Evolutionary conservation across 2,113 vertebrate genomes (phyloP), one percentile per base, ranked within the genome.

Genomic region (Chrysemys picta): DNA sequence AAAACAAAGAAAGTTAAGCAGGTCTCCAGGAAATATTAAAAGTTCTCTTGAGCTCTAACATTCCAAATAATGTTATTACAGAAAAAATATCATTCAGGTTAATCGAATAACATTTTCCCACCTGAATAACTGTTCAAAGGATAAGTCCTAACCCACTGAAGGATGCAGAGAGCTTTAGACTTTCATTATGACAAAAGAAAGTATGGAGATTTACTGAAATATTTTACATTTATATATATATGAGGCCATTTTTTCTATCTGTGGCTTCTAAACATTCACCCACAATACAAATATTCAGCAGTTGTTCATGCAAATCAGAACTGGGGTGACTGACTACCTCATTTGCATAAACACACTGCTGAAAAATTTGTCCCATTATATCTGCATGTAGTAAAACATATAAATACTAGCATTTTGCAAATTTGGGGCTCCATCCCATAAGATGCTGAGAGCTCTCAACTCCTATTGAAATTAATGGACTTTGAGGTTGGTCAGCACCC

Each of bases 1-100:
- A 93, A 95, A 94, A 4, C 89, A 93, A 92, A 93, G 81, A 90
- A 90, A 89, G 93, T 50, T 59, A 95, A 96, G 89, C 45, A 88
- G 72, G 82, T 89, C 65, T 82, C 82, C 45, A 83, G 72, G 93
- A 42, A 9, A 49, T 59, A 97, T 92, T 94, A 90, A 96, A 76
- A 94, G 80, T 45, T 94, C 78, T 87, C 89, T 94, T 92, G 79
- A 84, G 42, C 7, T 89, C 76, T 80, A 35, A 35, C 59, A 52
- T 95, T 93, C 45, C 87, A 78, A 45, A 91, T 94, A 42, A 81
- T 90, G 86, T 86, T 87, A 84, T 57, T 94, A 76, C 47, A 92
- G 75, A 69, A 96, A 89, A 92, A 93, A 85, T 90, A 93, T 69
- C 83, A 81, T 57, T 93, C 85, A 95, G 56, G 52, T 57, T 75